Evolutionary conservation across 2,888 invertebrate genomes (phyloP).

Genomic region (Andrena fulva): DNA sequence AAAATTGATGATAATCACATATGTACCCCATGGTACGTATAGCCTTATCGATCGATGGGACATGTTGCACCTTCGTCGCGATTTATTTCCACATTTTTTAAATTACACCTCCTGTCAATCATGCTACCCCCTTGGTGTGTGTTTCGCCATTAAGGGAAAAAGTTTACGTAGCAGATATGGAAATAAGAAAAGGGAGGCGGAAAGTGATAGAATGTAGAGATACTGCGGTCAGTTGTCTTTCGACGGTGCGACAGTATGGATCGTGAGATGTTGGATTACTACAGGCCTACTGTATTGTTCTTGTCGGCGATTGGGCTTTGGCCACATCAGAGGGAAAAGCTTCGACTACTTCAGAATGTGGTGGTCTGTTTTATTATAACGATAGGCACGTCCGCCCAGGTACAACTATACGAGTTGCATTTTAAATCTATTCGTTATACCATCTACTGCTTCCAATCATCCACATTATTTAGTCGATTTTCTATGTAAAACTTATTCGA

Average conservation of each 20-base stretch:
- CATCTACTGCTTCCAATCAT: background rate
- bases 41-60: background rate
- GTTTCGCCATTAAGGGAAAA: background rate
- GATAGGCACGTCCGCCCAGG: background rate
- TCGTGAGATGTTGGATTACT: background rate
- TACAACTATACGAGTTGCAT: background rate
- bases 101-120: background rate
- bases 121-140: background rate
- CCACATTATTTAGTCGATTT: background rate
- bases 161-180: background rate
- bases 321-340: background rate
- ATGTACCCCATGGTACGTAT: too few species aligned
- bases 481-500: background rate
- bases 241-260: background rate
- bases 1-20: background rate
- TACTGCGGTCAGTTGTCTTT: background rate
- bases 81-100: conserved; percentile 5
- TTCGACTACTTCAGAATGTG: background rate
- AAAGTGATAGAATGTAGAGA: too few species aligned
- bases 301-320: conserved; percentile 14
- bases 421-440: too few species aligned
- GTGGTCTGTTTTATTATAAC: background rate
- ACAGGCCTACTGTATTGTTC: background rate
- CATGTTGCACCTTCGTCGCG: background rate
- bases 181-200: background rate